Evolutionary conservation across 2,888 invertebrate genomes (phyloP).

Genomic region (Eristalis tenax): DNA sequence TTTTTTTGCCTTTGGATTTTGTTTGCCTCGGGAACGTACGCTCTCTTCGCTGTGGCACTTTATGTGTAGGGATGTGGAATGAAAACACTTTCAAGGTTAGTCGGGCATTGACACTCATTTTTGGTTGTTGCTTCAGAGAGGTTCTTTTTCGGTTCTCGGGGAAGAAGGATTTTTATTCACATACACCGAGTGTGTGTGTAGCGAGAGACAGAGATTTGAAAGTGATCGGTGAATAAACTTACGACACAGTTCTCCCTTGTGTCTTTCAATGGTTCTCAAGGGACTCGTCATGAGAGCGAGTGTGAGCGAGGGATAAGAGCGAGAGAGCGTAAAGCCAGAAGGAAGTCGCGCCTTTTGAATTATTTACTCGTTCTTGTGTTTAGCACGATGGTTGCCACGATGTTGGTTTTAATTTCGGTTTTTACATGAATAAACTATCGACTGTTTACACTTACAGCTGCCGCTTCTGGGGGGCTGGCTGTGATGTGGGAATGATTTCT

Average conservation of each 20-base stretch:
- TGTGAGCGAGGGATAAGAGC: not conserved
- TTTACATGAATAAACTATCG: constrained; percentile 20
- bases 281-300: no score
- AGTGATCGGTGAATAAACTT: constrained; percentile 1
- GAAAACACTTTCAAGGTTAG: constrained; percentile 80
- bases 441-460: not conserved
- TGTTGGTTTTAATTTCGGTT: not conserved
- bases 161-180: constrained; percentile 10
- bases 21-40: constrained; percentile 25
- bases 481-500: not conserved
- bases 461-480: not conserved
- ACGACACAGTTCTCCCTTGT: constrained; percentile 1
- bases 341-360: constrained; percentile 26
- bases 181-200: no score
- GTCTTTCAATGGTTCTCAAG: not conserved
- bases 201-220: not conserved
- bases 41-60: constrained; percentile 10
- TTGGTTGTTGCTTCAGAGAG: constrained; percentile 23
- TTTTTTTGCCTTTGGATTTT: not conserved
- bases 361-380: constrained; percentile 5
- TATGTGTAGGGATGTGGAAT: constrained; percentile 61
- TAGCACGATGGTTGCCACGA: not conserved
- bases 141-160: constrained; percentile 23
- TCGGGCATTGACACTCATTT: constrained; percentile 81
- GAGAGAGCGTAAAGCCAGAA: not conserved